phyloP scores from a whole-genome alignment of 1,140 invertebrate species.

The Heliothis subflexa region DNA sequence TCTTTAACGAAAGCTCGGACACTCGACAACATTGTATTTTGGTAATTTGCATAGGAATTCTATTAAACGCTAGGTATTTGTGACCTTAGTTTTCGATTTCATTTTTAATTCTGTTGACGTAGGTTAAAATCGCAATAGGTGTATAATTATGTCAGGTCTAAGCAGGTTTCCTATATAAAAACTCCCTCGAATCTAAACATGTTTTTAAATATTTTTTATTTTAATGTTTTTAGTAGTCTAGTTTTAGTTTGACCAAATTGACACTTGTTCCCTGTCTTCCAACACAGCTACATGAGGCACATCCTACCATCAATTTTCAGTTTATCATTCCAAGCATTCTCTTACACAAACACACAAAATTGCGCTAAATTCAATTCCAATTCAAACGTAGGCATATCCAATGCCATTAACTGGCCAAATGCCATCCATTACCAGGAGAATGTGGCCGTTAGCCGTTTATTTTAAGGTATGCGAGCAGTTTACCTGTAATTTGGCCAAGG shows the following conservation, averaged over 20 bases:
- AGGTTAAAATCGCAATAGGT: background rate
- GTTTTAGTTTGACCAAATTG: too few relatives aligned
- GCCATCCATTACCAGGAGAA: constrained; percentile 16
- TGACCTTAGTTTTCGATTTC: constrained; percentile 5
- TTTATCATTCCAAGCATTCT: background rate
- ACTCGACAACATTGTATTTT: background rate
- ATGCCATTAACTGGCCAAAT: constrained; percentile 23
- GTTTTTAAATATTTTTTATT: too few relatives aligned
- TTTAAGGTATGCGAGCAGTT: constrained; percentile 11
- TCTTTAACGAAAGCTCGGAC: constrained; percentile 20
- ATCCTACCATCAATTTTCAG: background rate
- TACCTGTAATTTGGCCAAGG: constrained; percentile 30
- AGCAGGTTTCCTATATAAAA: too few relatives aligned
- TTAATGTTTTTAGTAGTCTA: too few relatives aligned
- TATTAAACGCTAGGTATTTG: background rate
- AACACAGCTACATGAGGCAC: too few relatives aligned
- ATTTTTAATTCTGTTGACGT: background rate
- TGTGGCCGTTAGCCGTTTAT: constrained; percentile 20
- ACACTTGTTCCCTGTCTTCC: too few relatives aligned
- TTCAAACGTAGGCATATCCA: constrained; percentile 8
- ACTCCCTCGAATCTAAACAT: too few relatives aligned
- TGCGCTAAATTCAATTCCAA: constrained; percentile 13
- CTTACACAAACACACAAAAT: constrained; percentile 8
- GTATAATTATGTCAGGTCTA: too few relatives aligned
- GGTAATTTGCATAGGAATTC: constrained; percentile 16